These are phyloP conservation scores for Oryzias sinensis DNA, from an alignment of 2,797 vertebrate species.

Conservation along the genomic window DNA sequence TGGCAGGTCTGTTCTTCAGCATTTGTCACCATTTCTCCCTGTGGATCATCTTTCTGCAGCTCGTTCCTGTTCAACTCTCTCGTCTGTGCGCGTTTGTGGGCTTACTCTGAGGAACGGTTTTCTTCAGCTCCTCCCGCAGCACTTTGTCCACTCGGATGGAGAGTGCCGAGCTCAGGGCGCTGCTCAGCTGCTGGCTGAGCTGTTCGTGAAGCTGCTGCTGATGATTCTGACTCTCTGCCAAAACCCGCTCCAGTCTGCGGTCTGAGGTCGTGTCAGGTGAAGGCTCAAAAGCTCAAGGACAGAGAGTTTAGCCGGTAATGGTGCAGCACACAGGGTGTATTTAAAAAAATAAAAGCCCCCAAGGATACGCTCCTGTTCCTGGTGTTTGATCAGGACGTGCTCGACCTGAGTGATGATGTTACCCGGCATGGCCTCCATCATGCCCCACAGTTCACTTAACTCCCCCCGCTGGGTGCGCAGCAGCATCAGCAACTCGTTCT, in stretches of 20 bases:
- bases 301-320: no score
- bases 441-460: slow-evolving; percentile 84
- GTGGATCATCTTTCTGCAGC: no score
- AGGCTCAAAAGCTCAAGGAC: slow-evolving; percentile 44
- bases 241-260: slow-evolving; percentile 82
- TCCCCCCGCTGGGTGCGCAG: slow-evolving; percentile 92
- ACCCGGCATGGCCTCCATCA: slow-evolving; percentile 88
- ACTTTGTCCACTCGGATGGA: slow-evolving; percentile 90
- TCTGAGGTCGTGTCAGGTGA: slow-evolving; percentile 82
- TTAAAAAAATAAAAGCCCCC: neutral
- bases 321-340: neutral
- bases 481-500: slow-evolving; percentile 88
- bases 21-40: no score
- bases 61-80: no score
- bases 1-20: no score
- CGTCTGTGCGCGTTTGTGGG: neutral
- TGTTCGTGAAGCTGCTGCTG: slow-evolving; percentile 92
- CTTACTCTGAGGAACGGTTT: slow-evolving; percentile 90
- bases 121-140: slow-evolving; percentile 95
- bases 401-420: slow-evolving; percentile 89
- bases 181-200: slow-evolving; percentile 88
- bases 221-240: slow-evolving; percentile 85
- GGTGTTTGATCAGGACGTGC: slow-evolving; percentile 83
- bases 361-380: slow-evolving; percentile 97
- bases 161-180: slow-evolving; percentile 82